Conservation (phyloP, 2,113 vertebrate genomes). For the Capreolus pygargus region DNA sequence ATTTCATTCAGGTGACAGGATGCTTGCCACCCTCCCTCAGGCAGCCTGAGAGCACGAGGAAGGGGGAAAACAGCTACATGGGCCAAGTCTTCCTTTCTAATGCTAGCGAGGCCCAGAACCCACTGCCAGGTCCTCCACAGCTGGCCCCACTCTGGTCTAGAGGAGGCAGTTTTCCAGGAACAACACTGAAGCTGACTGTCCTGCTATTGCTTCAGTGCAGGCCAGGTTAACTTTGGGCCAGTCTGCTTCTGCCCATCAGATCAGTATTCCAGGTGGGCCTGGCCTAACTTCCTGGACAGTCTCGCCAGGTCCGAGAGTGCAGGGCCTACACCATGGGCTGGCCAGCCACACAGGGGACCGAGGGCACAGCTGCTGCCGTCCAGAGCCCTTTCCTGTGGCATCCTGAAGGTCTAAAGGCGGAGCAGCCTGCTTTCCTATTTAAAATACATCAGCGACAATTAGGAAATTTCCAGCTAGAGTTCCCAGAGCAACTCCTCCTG, state of each 20-base stretch:
- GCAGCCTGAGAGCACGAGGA: neutral
- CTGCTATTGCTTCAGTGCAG: neutral
- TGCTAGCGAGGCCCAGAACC: neutral
- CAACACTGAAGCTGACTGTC: neutral
- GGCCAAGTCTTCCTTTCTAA: neutral
- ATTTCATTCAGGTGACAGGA: neutral
- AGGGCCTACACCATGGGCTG: neutral
- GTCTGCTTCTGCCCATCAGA: neutral
- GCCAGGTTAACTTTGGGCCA: neutral
- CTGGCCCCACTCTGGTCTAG: neutral
- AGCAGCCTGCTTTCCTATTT: neutral
- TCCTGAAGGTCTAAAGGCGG: neutral
- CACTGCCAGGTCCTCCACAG: neutral
- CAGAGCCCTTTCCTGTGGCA: neutral
- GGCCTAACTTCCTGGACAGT: neutral
- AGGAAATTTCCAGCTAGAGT: constrained; percentile 66
- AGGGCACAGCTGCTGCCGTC: neutral
- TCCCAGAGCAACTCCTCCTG: constrained; percentile 77
- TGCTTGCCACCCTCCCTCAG: neutral
- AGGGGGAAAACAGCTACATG: neutral
- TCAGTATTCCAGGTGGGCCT: neutral
- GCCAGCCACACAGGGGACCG: neutral
- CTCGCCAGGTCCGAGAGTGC: neutral
- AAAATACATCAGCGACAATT: neutral
- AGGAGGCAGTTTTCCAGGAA: neutral